Evolutionary conservation across 2,888 invertebrate genomes (phyloP).

Genomic region (Lasioglossum oenotherae): DNA sequence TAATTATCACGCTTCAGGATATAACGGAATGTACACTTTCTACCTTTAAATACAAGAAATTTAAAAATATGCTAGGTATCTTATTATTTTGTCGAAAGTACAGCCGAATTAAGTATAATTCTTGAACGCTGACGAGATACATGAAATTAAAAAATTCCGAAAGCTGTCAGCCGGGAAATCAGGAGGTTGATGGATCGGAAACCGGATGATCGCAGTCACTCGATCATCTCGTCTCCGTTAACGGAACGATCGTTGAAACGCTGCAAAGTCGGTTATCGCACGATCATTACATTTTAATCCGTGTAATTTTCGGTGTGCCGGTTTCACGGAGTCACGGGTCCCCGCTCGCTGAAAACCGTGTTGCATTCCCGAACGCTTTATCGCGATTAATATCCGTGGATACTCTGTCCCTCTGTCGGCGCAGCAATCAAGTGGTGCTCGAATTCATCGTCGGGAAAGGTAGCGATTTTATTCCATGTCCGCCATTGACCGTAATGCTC

Average conservation of each 20-base stretch:
- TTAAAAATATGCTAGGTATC: too few relatives aligned
- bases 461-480: slow-evolving; percentile 19
- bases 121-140: not conserved
- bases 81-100: too few relatives aligned
- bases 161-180: not conserved
- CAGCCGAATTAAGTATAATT: too few relatives aligned
- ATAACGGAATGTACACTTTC: too few relatives aligned
- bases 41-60: too few relatives aligned
- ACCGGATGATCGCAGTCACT: not conserved
- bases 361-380: slow-evolving; percentile 18
- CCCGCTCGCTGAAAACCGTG: not conserved
- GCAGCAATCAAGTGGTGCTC: slow-evolving; percentile 15
- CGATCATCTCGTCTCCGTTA: slow-evolving; percentile 8
- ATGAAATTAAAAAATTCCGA: not conserved
- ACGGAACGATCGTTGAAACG: slow-evolving; percentile 44
- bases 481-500: not conserved
- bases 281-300: slow-evolving; percentile 57
- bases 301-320: slow-evolving; percentile 50
- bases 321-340: not conserved
- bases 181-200: not conserved
- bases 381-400: slow-evolving; percentile 30
- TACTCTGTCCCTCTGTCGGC: not conserved
- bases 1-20: too few relatives aligned
- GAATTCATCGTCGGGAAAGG: slow-evolving; percentile 6
- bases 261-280: slow-evolving; percentile 39